Conservation (phyloP, 53 echinoderm and acorn worm genomes). For the Holothuria leucospilota region DNA sequence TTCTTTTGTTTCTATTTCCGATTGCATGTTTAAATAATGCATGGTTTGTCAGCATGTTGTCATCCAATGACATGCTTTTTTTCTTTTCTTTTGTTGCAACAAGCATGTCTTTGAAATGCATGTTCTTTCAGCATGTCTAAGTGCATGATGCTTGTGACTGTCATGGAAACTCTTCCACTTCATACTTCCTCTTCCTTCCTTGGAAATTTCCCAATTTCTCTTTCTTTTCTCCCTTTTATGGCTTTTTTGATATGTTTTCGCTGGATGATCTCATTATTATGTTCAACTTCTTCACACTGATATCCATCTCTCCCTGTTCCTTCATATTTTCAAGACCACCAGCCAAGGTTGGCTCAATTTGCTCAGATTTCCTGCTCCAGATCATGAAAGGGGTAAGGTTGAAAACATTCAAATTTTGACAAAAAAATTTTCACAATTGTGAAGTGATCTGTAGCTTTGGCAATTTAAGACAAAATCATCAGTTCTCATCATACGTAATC, state of each 20-base stretch:
- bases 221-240: slow-evolving; percentile 1
- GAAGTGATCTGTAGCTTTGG: slow-evolving; percentile 33
- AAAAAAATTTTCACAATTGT: background rate
- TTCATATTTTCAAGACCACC: slow-evolving; percentile 13
- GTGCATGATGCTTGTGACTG: background rate
- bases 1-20: no score
- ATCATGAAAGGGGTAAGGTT: background rate
- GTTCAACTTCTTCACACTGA: slow-evolving; percentile 41
- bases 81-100: no score
- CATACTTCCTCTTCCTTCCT: background rate
- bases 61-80: no score
- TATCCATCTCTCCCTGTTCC: slow-evolving; percentile 21
- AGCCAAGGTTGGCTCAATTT: slow-evolving; percentile 21
- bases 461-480: background rate
- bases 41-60: background rate
- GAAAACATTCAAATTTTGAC: background rate
- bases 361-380: slow-evolving; percentile 5
- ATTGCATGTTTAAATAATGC: background rate
- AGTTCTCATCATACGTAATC: no score
- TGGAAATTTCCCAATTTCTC: background rate
- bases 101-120: slow-evolving; percentile 6
- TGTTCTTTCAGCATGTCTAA: background rate
- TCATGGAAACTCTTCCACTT: background rate
- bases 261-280: background rate
- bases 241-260: background rate